Evolutionary conservation across 2,888 invertebrate genomes (phyloP).

Genomic region (Megamerina dolium): DNA sequence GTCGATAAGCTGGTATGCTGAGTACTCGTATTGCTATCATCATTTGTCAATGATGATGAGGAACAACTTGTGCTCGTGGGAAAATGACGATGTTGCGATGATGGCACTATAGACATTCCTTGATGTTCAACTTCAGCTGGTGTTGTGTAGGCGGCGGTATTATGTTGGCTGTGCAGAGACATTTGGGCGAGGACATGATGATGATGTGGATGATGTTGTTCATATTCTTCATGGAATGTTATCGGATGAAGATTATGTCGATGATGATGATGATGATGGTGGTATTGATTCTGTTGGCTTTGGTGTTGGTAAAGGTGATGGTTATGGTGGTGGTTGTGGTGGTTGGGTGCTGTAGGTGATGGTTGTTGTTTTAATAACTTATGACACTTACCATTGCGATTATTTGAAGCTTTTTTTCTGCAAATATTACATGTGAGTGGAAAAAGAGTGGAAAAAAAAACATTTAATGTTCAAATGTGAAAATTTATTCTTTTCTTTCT

Average conservation of each 20-base stretch:
- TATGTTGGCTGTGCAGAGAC: conserved; percentile 24
- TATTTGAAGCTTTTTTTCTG: conserved; percentile 48
- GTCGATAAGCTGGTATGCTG: conserved; percentile 27
- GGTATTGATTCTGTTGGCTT: conserved; percentile 24
- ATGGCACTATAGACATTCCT: too few species aligned
- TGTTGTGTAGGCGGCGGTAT: conserved; percentile 20
- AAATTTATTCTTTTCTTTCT: too few species aligned
- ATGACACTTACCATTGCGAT: conserved; percentile 48
- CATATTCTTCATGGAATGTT: too few species aligned
- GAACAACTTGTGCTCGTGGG: conserved; percentile 24
- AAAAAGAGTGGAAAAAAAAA: conserved; percentile 1
- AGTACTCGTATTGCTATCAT: conserved; percentile 26
- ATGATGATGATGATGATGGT: conserved; percentile 21
- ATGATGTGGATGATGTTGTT: conserved; percentile 19
- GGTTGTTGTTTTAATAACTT: conserved; percentile 29
- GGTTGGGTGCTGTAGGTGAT: conserved; percentile 31
- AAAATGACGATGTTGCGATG: conserved; percentile 13
- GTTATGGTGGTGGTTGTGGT: conserved; percentile 22
- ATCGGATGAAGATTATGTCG: conserved; percentile 19
- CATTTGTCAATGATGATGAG: conserved; percentile 26
- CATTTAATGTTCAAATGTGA: too few species aligned
- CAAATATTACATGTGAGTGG: conserved; percentile 16
- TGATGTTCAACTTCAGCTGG: conserved; percentile 13
- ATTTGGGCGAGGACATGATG: conserved; percentile 20
- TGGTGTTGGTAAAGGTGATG: conserved; percentile 14